Conservation (phyloP, 2,888 invertebrate genomes). For the Onchidella celtica region DNA sequence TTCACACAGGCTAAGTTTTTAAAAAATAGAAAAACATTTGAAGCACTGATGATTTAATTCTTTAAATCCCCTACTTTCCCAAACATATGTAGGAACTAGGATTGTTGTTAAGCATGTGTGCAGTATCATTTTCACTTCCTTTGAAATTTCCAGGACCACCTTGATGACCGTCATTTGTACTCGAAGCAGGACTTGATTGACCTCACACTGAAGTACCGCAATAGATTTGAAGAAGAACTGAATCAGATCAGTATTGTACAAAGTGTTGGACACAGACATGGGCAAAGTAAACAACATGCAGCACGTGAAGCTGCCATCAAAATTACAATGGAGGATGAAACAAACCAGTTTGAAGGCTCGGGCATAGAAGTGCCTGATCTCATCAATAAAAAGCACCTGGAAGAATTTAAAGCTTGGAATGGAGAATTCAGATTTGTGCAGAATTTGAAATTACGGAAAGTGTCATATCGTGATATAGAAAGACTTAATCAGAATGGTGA, state of each 20-base stretch:
- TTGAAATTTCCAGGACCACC: constrained; percentile 55
- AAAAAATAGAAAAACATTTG: too few species aligned
- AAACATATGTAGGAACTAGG: too few species aligned
- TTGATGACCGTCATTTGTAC: constrained; percentile 83
- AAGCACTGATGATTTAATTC: too few species aligned
- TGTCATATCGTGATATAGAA: constrained; percentile 59
- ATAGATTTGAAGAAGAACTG: constrained; percentile 88
- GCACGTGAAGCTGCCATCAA: constrained; percentile 89
- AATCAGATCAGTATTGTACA: constrained; percentile 90
- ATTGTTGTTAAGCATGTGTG: too few species aligned
- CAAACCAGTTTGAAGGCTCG: constrained; percentile 87
- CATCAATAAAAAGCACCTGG: constrained; percentile 83
- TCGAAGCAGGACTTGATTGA: constrained; percentile 83
- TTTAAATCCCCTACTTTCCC: too few species aligned
- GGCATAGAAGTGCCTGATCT: constrained; percentile 91
- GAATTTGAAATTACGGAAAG: constrained; percentile 68
- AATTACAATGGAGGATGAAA: constrained; percentile 88
- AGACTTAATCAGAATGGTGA: constrained; percentile 30
- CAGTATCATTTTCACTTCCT: too few species aligned
- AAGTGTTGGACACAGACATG: constrained; percentile 87
- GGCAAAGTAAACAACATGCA: constrained; percentile 87
- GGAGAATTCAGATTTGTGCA: constrained; percentile 67
- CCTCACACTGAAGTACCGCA: constrained; percentile 81
- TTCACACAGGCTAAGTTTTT: too few species aligned
- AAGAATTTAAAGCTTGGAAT: constrained; percentile 81